These are phyloP conservation scores for Arenaria interpres DNA, from an alignment of 2,113 vertebrate species.

Conservation along the genomic window DNA sequence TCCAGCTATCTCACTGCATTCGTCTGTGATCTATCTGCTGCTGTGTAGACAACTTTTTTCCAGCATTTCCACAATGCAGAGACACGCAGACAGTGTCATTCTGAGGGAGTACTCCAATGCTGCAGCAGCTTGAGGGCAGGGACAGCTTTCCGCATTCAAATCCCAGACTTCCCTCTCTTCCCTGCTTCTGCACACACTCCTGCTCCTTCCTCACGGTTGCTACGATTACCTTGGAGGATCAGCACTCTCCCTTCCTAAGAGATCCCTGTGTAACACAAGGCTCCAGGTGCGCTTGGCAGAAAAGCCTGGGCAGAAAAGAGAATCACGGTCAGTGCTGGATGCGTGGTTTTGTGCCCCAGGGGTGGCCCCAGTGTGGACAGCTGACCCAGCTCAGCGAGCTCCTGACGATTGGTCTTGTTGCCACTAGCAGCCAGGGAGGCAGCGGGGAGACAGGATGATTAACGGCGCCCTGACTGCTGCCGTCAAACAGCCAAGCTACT, in stretches of 20 bases:
- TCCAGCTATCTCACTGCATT: not conserved
- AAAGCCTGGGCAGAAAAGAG: not conserved
- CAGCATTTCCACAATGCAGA: not conserved
- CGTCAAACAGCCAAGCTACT: not conserved
- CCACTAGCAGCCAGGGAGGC: not conserved
- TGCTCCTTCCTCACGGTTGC: not conserved
- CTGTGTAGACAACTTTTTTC: not conserved
- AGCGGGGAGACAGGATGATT: not conserved
- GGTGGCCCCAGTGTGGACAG: not conserved
- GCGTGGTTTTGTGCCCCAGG: not conserved
- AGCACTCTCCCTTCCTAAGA: not conserved
- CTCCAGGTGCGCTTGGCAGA: too few species aligned
- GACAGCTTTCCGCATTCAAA: not conserved
- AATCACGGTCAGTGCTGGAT: not conserved
- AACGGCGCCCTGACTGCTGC: not conserved
- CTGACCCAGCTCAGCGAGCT: not conserved
- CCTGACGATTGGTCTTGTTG: not conserved
- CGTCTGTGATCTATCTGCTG: not conserved
- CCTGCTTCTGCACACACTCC: accelerated
- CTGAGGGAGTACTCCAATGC: not conserved
- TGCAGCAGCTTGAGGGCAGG: not conserved
- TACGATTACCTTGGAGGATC: not conserved
- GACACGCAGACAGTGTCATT: accelerated
- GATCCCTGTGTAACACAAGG: not conserved
- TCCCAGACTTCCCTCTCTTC: not conserved